Base-by-base conservation (phyloP, 1,140 invertebrate species). In the Drosophila tristis region DNA sequence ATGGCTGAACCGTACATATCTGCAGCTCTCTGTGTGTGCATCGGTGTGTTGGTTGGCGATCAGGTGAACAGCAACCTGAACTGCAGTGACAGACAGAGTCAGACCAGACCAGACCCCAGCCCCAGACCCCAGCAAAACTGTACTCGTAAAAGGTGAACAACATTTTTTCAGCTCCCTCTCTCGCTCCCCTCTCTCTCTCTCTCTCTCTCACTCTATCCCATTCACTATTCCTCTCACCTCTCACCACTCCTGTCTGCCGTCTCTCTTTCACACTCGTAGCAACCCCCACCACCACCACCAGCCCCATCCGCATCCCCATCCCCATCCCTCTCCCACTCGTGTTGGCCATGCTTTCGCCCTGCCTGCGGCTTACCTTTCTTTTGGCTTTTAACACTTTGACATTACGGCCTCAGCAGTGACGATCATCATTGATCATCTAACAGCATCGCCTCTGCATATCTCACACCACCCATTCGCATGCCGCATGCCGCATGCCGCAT, bases 301-400 rank as follows among this genome's bases (percentile, higher is more conserved):
- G 16, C 16, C 16, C 16, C 16, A 16, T 16, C 7, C 16, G 0
- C 20, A 20, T 0, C 20, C 20, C 20, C 20, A 20, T 1, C 7
- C 29, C 7, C 8, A 31, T 31, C 29, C 29, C 29, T 42, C 26
- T 25, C 15, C 44, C 31, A 47, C 23, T 49, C 55, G 39, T 58
- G 35, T 35, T 68, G 49, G 62, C 64, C 8, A 31, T 31, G 31
- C 9, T 31, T 9, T 31, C 7, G 23, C 31, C 31, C 31, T 31
- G 31, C 3, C 31, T 31, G 55, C 47, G 25, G 29, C 54, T 71
- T 35, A 45, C 54, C 51, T 73, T 82, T 74, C 74, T 62, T 47
- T 44, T 82, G 84, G 63, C 79, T 67, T 67, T 89, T 89, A 87
- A 67, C 84, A 89, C 75, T 89, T 76, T 87, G 84, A 89, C 79